These are phyloP conservation scores for Euclidia mi DNA, from an alignment of 2,888 invertebrate genomes.

Conservation along the genomic window DNA sequence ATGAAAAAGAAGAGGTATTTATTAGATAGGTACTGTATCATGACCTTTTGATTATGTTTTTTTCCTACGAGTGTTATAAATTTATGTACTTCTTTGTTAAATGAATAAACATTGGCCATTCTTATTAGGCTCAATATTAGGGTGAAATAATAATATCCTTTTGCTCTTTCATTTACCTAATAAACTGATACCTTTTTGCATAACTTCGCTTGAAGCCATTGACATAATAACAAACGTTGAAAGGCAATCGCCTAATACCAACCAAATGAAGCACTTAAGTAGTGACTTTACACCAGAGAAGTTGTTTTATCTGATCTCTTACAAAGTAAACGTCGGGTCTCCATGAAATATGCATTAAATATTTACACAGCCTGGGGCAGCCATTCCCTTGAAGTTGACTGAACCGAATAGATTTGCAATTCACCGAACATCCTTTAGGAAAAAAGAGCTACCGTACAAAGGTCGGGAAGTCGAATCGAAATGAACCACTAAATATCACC, in stretches of 20 bases:
- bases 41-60: too few relatives aligned
- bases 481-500: slow-evolving; percentile 79
- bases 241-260: slow-evolving; percentile 38
- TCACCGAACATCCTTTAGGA: slow-evolving; percentile 85
- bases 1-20: too few relatives aligned
- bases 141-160: too few relatives aligned
- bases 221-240: slow-evolving; percentile 9
- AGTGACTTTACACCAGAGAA: slow-evolving; percentile 65
- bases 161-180: too few relatives aligned
- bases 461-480: slow-evolving; percentile 76
- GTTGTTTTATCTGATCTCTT: slow-evolving; percentile 81
- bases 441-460: slow-evolving; percentile 82
- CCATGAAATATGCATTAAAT: slow-evolving; percentile 89
- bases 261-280: slow-evolving; percentile 51
- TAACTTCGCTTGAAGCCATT: not conserved
- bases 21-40: too few relatives aligned
- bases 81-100: too few relatives aligned
- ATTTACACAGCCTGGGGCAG: slow-evolving; percentile 83
- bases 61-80: too few relatives aligned
- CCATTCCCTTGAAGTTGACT: slow-evolving; percentile 84
- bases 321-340: slow-evolving; percentile 81
- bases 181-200: too few relatives aligned
- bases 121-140: too few relatives aligned
- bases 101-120: too few relatives aligned
- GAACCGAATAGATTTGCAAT: slow-evolving; percentile 87